Evolutionary conservation across 1,140 invertebrate genomes (phyloP).

Genomic region (Mya arenaria): DNA sequence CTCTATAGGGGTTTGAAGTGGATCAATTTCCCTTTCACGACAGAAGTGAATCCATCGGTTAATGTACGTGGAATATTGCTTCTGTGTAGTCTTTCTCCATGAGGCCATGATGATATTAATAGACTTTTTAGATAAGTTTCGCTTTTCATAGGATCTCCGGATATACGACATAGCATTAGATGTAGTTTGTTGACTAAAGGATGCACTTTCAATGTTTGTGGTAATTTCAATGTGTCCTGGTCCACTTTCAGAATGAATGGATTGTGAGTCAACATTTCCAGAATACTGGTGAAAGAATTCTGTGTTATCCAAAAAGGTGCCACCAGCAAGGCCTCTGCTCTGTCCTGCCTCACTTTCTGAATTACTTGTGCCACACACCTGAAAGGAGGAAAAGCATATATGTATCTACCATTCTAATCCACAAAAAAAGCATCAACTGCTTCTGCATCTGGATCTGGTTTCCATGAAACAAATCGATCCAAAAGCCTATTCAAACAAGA

Average conservation of each 20-base stretch:
- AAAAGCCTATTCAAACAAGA: conserved; percentile 42
- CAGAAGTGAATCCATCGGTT: conserved; percentile 49
- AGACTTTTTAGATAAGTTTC: conserved; percentile 23
- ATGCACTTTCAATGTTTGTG: conserved; percentile 10
- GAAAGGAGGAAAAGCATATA: conserved; percentile 58
- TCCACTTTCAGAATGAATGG: conserved; percentile 11
- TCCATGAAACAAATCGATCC: conserved; percentile 48
- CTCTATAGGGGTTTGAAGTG: conserved; percentile 17
- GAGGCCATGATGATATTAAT: conserved; percentile 38
- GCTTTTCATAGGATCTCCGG: conserved; percentile 25
- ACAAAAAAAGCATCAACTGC: conserved; percentile 54
- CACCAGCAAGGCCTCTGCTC: conserved; percentile 19
- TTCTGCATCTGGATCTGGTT: conserved; percentile 49
- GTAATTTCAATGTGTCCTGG: conserved; percentile 14
- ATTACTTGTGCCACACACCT: conserved; percentile 36
- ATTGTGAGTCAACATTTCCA: conserved; percentile 11
- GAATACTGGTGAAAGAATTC: conserved; percentile 5
- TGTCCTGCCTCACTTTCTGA: conserved; percentile 12
- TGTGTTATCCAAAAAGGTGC: conserved; percentile 55
- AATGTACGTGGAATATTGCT: conserved; percentile 51
- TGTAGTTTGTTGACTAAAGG: conserved; percentile 21
- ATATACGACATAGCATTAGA: conserved; percentile 49
- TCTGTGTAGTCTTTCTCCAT: conserved; percentile 43
- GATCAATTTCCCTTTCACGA: conserved; percentile 42
- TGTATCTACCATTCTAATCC: conserved; percentile 23